Base-by-base conservation (phyloP, 2,797 vertebrate species). In the Centroberyx gerrardi region DNA sequence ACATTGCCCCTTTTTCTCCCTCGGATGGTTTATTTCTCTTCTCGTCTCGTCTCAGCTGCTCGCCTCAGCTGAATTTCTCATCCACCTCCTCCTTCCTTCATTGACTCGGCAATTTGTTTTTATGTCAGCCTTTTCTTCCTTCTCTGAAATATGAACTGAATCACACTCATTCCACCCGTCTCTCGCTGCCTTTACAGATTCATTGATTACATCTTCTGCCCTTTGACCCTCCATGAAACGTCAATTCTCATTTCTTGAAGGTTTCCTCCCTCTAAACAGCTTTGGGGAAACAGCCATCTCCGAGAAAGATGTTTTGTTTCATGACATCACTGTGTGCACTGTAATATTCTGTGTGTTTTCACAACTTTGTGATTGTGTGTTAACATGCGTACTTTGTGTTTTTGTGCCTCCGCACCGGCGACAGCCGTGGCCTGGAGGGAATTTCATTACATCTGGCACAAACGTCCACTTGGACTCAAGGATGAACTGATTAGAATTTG, bases 21-120 rank as follows among this genome's bases (percentile, higher is more conserved):
- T 60, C 17, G 2, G 0, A 5, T n/a, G 9, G 27, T 78, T 33
- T 60, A 38, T 62, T 56, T 68, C 8, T 82, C 46, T 17, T 68
- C 67, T 78, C 53, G 22, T 61, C 36, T 69, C 22, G 9, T 61
- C 46, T 22, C 4, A 0, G 48, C 33, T 71, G 1, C 46, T 67
- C 38, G 65, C 31, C 22, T 53, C 58, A 72, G 22, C 58, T 64
- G 65, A 62, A 63, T 56, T 59, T 46, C 56, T 17, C 46, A 17
- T 62, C 40, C 13, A 18, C 17, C 14, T 63, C 14, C 4, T 29
- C 8, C 14, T 60, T 60, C 8, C 33, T 22, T 18, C 36, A 59
- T 28, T 59, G 55, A 9, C 14, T 59, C 38, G 55, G 31, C 15
- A 33, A 17, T 33, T 38, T 59, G 31, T 55, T 14, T 40, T n/a